Base-by-base conservation (phyloP, 2,113 vertebrate species). In the Paracyprichromis sp. region DNA sequence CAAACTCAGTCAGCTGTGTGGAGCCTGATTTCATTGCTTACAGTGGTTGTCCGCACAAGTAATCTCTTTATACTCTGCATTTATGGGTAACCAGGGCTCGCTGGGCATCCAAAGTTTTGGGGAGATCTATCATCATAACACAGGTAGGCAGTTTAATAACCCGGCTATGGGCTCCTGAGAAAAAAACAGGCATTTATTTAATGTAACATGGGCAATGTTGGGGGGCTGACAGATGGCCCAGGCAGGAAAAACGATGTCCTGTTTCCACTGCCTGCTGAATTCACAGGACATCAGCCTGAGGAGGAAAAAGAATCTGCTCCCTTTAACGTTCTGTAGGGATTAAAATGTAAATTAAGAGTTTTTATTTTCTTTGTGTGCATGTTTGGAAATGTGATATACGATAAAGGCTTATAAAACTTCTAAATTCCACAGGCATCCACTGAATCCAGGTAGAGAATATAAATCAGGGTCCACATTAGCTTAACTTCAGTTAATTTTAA, bases 71-170 rank as follows among this genome's bases (percentile, higher is more conserved):
- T 95, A 91, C 94, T 95, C 90, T 94, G 93, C 90, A 91, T 94
- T 92, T 91, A 92, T 94, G 90, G 86, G 86, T 90, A 92, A 81
- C 61, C 84, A 66, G 88, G 82, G 86, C 82, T 91, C 86, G 83
- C 88, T 86, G 66, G 86, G 73, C 88, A 88, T 94, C 90, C 83
- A 78, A 84, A 78, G 86, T 94, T 95, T 95, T 66, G 83, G 61
- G 85, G 86, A 94, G 90, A 95, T 95, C 92, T 94, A 94, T 96
- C 95, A 95, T 95, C 61, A 80, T 95, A 95, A 95, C 85, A 92
- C 93, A 94, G 94, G 94, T 91, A 96, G 95, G 94, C 95, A 95
- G 92, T 94, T 96, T 96, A 95, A 95, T 96, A 96, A 95, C 87
- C 52, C 80, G 79, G 90, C 88, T 87, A 78, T 90, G 88, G 92